Base-by-base conservation (phyloP, 64 coral and sea anemone genomes). In the Anthopleura sola region DNA sequence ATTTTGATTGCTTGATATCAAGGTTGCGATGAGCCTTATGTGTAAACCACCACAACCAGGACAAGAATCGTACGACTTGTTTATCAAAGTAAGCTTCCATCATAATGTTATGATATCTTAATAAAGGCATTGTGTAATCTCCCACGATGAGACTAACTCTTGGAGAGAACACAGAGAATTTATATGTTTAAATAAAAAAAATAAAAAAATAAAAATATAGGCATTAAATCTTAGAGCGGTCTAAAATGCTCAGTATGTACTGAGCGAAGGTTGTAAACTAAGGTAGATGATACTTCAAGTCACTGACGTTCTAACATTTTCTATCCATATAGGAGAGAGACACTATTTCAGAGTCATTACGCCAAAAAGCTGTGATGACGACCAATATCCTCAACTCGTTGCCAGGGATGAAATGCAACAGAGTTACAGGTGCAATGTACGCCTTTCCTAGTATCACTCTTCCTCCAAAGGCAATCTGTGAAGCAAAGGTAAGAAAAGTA, bases 361-460 rank as follows among this genome's bases (percentile, higher is more conserved):
- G 83, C 53, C 83, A 89, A 56, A 93, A 85, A 44, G 87, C 91
- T 60, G 56, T 54, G 24, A 58, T 89, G 68, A 85, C 87, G 18
- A 89, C 86, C 10, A 75, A 86, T 16, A 28, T 89, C 37, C 87
- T 93, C 19, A 93, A 93, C 40, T 89, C 86, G 3, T 24, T 93
- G 33, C 49, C 80, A 12, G 83, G 83, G 15, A 76, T 93, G 11
- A 64, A 85, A 55, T 93, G 91, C 68, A 93, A 93, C 34, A 84
- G 57, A 49, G 82, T 93, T 36, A 64, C 55, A 80, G 91, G 91
- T 1, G 75, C 91, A 26, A 81, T 93, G 81, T 93, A 93, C 46
- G 91, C 91, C 8, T 93, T 88, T 74, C 91, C 94, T n/a, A 88
- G 87, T 17, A 16, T 95, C n/a, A 54, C 75, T 55, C 62, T 95